Base-by-base conservation (phyloP, 2,797 vertebrate genomes). In the Gambelia wislizenii region DNA sequence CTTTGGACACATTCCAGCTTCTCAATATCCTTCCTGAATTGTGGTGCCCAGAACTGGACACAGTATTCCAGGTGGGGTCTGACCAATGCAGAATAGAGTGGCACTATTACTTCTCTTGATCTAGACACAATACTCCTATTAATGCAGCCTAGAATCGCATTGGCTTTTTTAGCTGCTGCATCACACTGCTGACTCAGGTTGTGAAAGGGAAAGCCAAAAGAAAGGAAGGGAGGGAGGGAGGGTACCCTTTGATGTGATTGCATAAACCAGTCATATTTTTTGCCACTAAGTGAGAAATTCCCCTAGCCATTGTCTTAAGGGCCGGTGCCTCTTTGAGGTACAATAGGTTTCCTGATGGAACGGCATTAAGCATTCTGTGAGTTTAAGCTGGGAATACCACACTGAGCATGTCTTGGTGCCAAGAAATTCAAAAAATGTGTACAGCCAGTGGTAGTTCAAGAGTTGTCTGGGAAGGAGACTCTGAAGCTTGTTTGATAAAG, bases 351-450 rank as follows among this genome's bases (percentile, higher is more conserved):
- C 79, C 79, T 83, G 25, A 44, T 25, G 36, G 39, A 54, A 44
- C 2, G 27, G 59, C 49, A 67, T 77, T 83, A 56, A 36, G 9
- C 79, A 2, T 49, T 85, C 82, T 16, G 16, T 0, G 0, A 67
- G 75, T 72, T 4, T 16, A 79, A 0, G 0, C 1, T 20, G 47
- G 67, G 88, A 83, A 2, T 16, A 54, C n/a, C n/a, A 44, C 0
- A 0, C 39, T 2, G 64, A 36, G 52, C 54, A 80, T 67, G 75
- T 36, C 86, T 18, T 2, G 0, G 18, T 42, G 86, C 77, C 77
- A 87, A 85, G 75, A 76, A 81, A 72, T 61, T 33, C 87, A 18
- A 14, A 14, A 36, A 56, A 36, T 61, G 49, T 72, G 79, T 10
- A 6, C 33, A 13, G 52, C 13, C n/a, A 7, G 44, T 9, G 78